Evolutionary conservation across 2,113 vertebrate genomes (phyloP), one percentile per base, ranked within the genome.

Genomic region (Hydrolagus affinis): DNA sequence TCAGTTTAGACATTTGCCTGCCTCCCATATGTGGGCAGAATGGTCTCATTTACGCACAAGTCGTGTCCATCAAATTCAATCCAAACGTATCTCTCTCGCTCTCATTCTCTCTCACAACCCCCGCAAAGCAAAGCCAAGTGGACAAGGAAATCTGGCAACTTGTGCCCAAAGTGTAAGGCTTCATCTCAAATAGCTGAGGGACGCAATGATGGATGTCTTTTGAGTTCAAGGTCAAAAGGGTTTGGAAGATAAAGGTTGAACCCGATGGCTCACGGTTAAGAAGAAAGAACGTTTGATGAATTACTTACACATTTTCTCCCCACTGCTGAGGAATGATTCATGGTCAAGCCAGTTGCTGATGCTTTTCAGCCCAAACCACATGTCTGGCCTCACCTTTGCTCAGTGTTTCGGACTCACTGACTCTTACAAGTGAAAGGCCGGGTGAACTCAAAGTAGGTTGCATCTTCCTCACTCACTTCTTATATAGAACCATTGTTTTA

Each of bases 181-280:
- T 30, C n/a, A 19, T 56, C 17, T 32, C 66, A 56, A 64, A 66
- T 10, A 25, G 1, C 15, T 83, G 8, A 83, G 60, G 66, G 66
- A 32, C 30, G 14, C 23, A 44, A 30, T 30, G 8, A 15, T 62
- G 10, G 60, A 19, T 83, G 25, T 23, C 76, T 25, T 44, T 14
- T 19, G 25, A 9, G 10, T 64, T 66, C 60, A 66, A 83, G 62
- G 78, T 83, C 78, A 66, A 64, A 44, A 32, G 78, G 66, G 62
- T 60, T 83, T 62, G 32, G 66, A 56, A 32, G 78, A 68, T 83
- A 66, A 83, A 80, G 23, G 21, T 68, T 28, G 17, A 64, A 74
- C 44, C 15, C 21, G 10, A 19, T 19, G 11, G 23, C 25, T 32
- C 66, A 28, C 30, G 32, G 28, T 83, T 66, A 83, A 66, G 62